These are phyloP conservation scores for Umimayanthus kanabou DNA, from an alignment of 92 coral and sea anemone genomes.

Conservation along the genomic window DNA sequence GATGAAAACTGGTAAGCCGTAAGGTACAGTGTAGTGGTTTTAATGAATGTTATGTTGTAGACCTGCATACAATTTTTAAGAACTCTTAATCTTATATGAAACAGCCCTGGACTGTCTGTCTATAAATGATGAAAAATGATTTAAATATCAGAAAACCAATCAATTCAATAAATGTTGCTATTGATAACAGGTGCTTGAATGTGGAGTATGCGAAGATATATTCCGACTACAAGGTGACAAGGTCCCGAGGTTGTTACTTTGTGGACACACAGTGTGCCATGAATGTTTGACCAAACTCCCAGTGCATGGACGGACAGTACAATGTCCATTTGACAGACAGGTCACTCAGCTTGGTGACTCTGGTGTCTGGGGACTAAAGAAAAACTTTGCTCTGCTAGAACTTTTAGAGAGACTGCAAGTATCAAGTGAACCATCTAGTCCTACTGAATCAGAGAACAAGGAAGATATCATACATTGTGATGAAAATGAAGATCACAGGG, in stretches of 20 bases:
- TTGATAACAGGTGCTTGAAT: constrained; percentile 78
- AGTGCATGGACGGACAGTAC: constrained; percentile 74
- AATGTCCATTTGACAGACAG: constrained; percentile 98
- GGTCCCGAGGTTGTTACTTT: constrained; percentile 91
- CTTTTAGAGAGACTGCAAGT: constrained; percentile 86
- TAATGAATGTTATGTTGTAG: too few relatives aligned
- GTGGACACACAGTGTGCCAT: constrained; percentile 98
- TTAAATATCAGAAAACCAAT: too few relatives aligned
- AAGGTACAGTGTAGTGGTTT: too few relatives aligned
- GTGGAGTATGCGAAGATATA: constrained; percentile 97
- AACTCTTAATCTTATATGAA: too few relatives aligned
- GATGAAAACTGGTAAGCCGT: too few relatives aligned
- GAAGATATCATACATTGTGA: constrained; percentile 86
- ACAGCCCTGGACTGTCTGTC: too few relatives aligned
- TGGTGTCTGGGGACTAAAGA: constrained; percentile 98
- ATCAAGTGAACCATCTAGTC: constrained; percentile 68
- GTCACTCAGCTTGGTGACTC: constrained; percentile 95
- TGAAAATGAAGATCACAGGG: constrained; percentile 96
- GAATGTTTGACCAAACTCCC: constrained; percentile 94
- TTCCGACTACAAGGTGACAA: constrained; percentile 97
- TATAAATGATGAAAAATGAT: too few relatives aligned
- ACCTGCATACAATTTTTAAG: too few relatives aligned
- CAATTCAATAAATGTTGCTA: too few relatives aligned
- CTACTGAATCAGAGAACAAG: constrained; percentile 61
- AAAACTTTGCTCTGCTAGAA: constrained; percentile 95